A percentile compares a stretch with the other conserved stretches of the same genome.
Conservation (phyloP, 2,797 vertebrate genomes). For the Eptatretus atami region DNA sequence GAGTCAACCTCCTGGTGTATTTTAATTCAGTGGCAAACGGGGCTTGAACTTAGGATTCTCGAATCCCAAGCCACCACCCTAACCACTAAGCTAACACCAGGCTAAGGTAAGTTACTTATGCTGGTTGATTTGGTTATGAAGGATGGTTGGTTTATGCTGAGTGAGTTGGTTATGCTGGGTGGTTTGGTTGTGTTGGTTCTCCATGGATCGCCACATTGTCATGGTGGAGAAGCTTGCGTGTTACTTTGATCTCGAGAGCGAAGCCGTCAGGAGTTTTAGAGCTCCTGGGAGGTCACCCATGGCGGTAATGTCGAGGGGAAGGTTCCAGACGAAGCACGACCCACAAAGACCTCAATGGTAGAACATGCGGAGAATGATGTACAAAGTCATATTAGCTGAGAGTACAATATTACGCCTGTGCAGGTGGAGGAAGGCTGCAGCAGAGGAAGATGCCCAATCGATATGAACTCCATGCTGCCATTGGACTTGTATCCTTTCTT, state of each 20-base stretch:
- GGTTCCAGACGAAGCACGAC: neutral
- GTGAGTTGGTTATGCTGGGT: no score
- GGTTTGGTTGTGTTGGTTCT: no score
- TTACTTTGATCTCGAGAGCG: neutral
- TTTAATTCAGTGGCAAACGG: no score
- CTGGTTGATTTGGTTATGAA: no score
- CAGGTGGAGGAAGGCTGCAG: neutral
- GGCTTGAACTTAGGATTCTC: no score
- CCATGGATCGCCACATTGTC: no score
- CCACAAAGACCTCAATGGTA: neutral
- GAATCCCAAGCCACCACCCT: no score
- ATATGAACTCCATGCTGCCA: neutral
- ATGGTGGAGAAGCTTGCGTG: neutral
- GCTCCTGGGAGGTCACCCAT: neutral
- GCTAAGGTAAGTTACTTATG: no score
- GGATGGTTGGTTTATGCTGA: no score
- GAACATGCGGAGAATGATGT: neutral
- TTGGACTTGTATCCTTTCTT: neutral
- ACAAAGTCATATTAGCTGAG: no score
- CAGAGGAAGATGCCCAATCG: neutral
- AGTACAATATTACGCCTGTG: neutral
- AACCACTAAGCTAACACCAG: no score
- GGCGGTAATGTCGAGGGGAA: neutral
- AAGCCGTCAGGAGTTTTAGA: neutral
- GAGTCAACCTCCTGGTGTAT: no score